Evolutionary conservation across 2,888 invertebrate species (phyloP), one percentile per base, ranked within the genome.

Genomic region (Mimachlamys varia): DNA sequence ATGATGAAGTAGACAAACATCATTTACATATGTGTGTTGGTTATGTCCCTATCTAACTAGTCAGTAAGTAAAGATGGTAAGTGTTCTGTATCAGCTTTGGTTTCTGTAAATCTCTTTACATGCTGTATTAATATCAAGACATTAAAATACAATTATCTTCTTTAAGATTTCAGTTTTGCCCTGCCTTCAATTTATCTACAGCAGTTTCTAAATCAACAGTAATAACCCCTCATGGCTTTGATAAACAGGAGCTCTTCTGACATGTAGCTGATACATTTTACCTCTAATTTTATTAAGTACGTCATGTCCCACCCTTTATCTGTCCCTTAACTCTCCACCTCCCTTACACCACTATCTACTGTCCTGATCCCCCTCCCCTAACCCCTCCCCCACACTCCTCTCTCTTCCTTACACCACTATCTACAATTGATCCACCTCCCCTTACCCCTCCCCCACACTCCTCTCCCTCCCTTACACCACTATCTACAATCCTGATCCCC

Each of bases 141-240:
- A 62, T 62, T 62, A 62, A 62, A n/a, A 62, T 62, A n/a, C n/a
- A 19, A 62, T 62, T 62, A 62, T 62, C 62, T 62, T n/a, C 62
- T 2, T 27, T 22, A 62, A n/a, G 62, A 62, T 62, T 62, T 62
- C 62, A 62, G 62, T 10, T 62, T 62, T 27, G n/a, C 22, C 27
- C 62, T 62, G 62, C 62, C 62, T 62, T 10, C n/a, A 10, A n/a
- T 27, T n/a, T 62, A 62, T 62, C 62, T n/a, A 10, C 62, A 5
- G 62, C n/a, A 10, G 27, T 62, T 62, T 62, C n/a, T 22, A 62
- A n/a, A 62, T 22, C 55, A 55, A 55, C 22, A 55, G 44, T 44
- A 44, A 44, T 44, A 7, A 44, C 44, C 44, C 44, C 7, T 7
- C 44, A 44, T n/a, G 44, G 44, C 44, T 44, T 44, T 44, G 44